Evolutionary conservation across 2,113 vertebrate genomes (phyloP), one percentile per base, ranked within the genome.

Genomic region (Odocoileus virginianus): DNA sequence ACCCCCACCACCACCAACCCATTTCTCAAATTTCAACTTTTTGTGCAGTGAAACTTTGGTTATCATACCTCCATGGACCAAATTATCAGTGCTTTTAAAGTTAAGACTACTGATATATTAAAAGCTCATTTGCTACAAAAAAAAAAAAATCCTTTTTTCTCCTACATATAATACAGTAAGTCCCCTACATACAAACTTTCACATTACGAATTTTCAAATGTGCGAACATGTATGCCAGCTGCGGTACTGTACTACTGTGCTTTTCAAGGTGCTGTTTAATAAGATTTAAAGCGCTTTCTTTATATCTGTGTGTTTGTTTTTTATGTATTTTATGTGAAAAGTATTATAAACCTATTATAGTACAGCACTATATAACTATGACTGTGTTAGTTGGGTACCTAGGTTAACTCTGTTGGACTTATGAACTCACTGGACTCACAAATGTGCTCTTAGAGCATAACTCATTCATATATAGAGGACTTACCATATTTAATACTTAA

Each of bases 1-100:
- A 91, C 6, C 52, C 30, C 61, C n/a, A 60, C 13, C 19, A 12
- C 19, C 27, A 30, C 43, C 67, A 83, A 89, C 21, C 14, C 33
- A 50, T 94, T 93, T 84, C 52, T 71, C 83, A 93, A 87, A 97
- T 74, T 88, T 81, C 76, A 54, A 30, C 74, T 95, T 96, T 94
- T 95, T 90, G 16, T 64, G 76, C 57, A 94, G 81, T 87, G 61
- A 96, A 97, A 93, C 76, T 84, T 93, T 28, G 0, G 36, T 95
- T 82, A 81, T 82, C 55, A 14, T 27, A 87, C 50, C 85, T 89
- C 64, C 36, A 89, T 61, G n/a, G n/a, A 84, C 45, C 57, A 84
- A 95, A 91, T 74, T 50, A 57, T 81, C 78, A 92, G 30, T 60
- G 13, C 60, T 71, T 89, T 94, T 76, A 85, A 89, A 88, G 8